Percentiles rank a stretch among this genome's conserved stretches.
Conservation (phyloP, 2,797 vertebrate genomes). For the Selene dorsalis region DNA sequence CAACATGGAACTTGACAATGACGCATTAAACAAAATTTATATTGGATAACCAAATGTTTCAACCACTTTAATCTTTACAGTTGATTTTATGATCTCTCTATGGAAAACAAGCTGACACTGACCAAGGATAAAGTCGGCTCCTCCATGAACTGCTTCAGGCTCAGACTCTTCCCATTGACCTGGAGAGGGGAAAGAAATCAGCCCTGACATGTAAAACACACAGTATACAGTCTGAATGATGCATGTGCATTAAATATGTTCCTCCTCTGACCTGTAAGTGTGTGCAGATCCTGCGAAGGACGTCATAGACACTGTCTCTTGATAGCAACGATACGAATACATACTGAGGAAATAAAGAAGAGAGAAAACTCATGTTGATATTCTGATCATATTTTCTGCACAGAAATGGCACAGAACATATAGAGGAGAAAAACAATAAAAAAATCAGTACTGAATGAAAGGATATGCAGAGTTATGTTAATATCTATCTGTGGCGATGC, state of each 20-base stretch:
- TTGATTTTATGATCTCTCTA: background rate
- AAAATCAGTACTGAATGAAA: background rate
- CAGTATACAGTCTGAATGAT: background rate
- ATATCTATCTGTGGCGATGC: background rate
- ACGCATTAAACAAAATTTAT: background rate
- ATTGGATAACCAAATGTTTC: slow-evolving; percentile 4
- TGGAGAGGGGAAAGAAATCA: slow-evolving; percentile 57
- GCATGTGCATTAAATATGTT: background rate
- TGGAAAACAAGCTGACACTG: slow-evolving; percentile 55
- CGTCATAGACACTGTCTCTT: slow-evolving; percentile 93
- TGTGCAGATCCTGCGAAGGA: slow-evolving; percentile 94
- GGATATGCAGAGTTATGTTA: background rate
- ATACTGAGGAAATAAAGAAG: slow-evolving; percentile 83
- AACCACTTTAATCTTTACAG: slow-evolving; percentile 11
- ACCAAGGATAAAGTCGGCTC: slow-evolving; percentile 90
- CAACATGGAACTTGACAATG: slow-evolving; percentile 9
- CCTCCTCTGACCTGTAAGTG: slow-evolving; percentile 90
- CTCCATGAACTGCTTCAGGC: slow-evolving; percentile 90
- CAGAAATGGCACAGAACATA: background rate
- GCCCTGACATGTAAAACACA: background rate
- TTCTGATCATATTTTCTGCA: background rate
- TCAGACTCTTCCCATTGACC: slow-evolving; percentile 93
- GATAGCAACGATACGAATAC: slow-evolving; percentile 96
- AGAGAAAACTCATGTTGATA: background rate
- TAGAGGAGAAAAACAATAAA: background rate